phyloP scores from a whole-genome alignment of 2,113 vertebrate species.

The Nicator chloris region DNA sequence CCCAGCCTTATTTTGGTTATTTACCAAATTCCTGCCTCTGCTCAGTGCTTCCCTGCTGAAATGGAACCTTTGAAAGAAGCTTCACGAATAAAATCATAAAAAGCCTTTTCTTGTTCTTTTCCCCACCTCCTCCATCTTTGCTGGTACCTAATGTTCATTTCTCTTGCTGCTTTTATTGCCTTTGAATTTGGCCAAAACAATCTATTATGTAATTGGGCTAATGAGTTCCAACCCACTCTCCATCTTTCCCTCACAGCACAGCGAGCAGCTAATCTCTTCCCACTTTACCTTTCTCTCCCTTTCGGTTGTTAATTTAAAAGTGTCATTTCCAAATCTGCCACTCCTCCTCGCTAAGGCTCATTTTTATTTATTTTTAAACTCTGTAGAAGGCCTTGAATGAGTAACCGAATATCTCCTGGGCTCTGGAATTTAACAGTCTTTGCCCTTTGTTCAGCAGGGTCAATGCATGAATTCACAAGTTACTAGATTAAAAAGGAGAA shows the following conservation, averaged over 20 bases:
- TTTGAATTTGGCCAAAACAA: background rate
- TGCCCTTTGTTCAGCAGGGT: slow-evolving; percentile 38
- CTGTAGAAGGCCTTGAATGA: slow-evolving; percentile 31
- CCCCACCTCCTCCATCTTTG: background rate
- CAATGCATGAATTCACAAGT: slow-evolving; percentile 54
- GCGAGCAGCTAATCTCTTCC: background rate
- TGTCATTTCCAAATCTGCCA: background rate
- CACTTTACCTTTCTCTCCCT: background rate
- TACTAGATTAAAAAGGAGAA: slow-evolving; percentile 28
- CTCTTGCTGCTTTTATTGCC: background rate
- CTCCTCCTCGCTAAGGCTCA: background rate
- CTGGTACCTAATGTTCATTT: background rate
- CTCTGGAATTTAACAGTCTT: slow-evolving; percentile 45
- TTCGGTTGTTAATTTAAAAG: background rate
- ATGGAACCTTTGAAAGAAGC: background rate
- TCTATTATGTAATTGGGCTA: slow-evolving; percentile 1
- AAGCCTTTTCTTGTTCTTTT: background rate
- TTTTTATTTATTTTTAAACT: background rate
- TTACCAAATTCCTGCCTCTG: background rate
- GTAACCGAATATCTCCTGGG: slow-evolving; percentile 43
- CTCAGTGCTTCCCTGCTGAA: background rate
- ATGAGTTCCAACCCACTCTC: background rate
- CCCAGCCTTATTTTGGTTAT: background rate
- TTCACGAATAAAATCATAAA: background rate
- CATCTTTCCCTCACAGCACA: background rate